phyloP scores from a whole-genome alignment of 2,888 invertebrate species.

The Eupithecia pulchellata region DNA sequence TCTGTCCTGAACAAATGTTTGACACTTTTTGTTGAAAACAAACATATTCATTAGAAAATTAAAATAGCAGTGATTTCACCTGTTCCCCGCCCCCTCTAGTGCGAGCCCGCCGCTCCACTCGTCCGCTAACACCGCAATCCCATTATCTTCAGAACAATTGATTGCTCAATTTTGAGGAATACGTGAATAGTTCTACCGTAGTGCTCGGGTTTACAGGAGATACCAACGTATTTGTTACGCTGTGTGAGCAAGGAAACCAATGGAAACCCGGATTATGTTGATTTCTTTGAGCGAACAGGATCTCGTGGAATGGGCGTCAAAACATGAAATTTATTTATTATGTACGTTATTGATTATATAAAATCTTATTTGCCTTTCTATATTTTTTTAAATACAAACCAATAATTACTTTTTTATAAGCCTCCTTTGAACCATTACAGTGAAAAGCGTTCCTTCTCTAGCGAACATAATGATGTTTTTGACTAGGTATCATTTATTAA shows the following conservation, averaged over 20 bases:
- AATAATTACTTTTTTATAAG: neutral
- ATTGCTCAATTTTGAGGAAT: constrained; percentile 48
- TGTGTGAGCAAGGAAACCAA: neutral
- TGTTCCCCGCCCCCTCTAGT: constrained; percentile 19
- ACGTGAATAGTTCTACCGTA: constrained; percentile 29
- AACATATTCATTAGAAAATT: neutral
- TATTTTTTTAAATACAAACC: neutral
- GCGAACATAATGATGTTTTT: no score
- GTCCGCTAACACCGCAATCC: constrained; percentile 56
- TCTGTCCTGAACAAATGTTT: no score
- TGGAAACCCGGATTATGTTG: neutral
- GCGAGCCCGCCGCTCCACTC: constrained; percentile 35
- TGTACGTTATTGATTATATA: neutral
- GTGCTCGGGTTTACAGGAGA: neutral
- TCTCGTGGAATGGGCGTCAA: neutral
- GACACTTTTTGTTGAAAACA: no score
- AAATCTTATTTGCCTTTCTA: neutral
- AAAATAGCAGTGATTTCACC: neutral
- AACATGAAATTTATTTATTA: neutral
- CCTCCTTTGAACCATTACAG: neutral
- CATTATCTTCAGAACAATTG: constrained; percentile 54
- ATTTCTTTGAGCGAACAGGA: neutral
- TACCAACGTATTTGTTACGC: constrained; percentile 2
- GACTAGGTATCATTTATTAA: neutral
- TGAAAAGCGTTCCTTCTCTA: neutral